Evolutionary conservation across 2,888 invertebrate genomes (phyloP), one percentile per base, ranked within the genome.

Genomic region (Trypoxylon attenuatum): DNA sequence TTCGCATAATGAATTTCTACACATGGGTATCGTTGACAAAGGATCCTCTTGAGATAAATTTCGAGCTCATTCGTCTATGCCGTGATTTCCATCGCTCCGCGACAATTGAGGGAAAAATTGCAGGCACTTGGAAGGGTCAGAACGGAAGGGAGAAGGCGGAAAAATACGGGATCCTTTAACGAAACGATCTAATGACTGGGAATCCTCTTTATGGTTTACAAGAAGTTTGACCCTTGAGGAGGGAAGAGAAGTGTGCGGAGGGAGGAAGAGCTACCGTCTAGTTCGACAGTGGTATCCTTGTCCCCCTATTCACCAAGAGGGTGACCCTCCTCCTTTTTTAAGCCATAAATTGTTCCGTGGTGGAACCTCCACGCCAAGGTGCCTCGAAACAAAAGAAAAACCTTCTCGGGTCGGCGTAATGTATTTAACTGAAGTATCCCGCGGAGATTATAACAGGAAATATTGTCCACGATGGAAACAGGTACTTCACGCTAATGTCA

Each of bases 181-280:
- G 77, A 77, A 81, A 79, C 78, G 80, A 73, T 81, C 77, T 82
- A 82, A 82, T 82, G 82, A 82, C 76, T 78, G 80, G 78, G 77
- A 85, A 86, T 86, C 85, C 85, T 83, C 84, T 86, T 86, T 84
- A 85, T 84, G 84, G 84, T 84, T 86, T 84, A 82, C 82, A 83
- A 84, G 85, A 83, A 85, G 82, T 84, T 81, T 82, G 82, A 82
- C 82, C 84, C 82, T 80, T 79, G 50, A 47, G 61, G 43, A 50
- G 33, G 41, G 49, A 18, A n/a, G 50, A 39, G 50, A 45, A 56
- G n/a, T n/a, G n/a, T n/a, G n/a, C n/a, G n/a, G 27, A 60, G 53
- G 57, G 33, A 45, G 61, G 47, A 55, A 57, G 64, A 57, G 58
- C 38, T 33, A 42, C 45, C 59, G 66, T 69, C 65, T 70, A 69